A percentile compares a stretch with the other conserved stretches of the same genome.
phyloP scores from a whole-genome alignment of 53 echinoderm and acorn worm genomes.

The Patiria pectinifera region DNA sequence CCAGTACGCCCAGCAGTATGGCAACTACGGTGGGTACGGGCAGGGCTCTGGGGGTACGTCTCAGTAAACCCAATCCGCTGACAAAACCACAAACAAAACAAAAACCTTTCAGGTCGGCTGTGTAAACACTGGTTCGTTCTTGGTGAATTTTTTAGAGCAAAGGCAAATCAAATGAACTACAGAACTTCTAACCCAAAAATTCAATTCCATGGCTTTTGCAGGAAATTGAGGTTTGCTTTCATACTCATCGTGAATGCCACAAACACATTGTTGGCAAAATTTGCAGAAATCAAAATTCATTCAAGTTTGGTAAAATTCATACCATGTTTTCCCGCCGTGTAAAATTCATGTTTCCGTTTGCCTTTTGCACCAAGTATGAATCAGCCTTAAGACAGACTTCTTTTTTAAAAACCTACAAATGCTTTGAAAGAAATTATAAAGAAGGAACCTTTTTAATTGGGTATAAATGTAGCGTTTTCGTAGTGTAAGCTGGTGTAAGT shows the following conservation, averaged over 20 bases:
- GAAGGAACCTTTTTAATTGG: not conserved
- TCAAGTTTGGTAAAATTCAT: too few relatives aligned
- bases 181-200: too few relatives aligned
- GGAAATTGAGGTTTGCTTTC: too few relatives aligned
- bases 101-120: constrained; percentile 13
- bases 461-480: not conserved
- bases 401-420: constrained; percentile 10
- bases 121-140: not conserved
- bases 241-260: too few relatives aligned
- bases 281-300: too few relatives aligned
- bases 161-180: too few relatives aligned
- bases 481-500: not conserved
- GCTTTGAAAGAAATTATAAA: not conserved
- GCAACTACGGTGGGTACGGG: constrained; percentile 64
- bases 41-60: constrained; percentile 57
- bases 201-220: too few relatives aligned
- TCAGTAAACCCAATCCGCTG: constrained; percentile 9
- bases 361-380: too few relatives aligned
- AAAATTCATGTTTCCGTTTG: too few relatives aligned
- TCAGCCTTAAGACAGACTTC: not conserved
- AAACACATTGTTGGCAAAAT: too few relatives aligned
- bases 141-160: too few relatives aligned
- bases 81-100: not conserved
- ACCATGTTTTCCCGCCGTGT: too few relatives aligned
- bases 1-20: constrained; percentile 91